Percentiles rank a stretch among this genome's conserved stretches.
These are phyloP conservation scores for Entomobrya multifasciata DNA, from an alignment of 2,888 invertebrate genomes.

Conservation along the genomic window DNA sequence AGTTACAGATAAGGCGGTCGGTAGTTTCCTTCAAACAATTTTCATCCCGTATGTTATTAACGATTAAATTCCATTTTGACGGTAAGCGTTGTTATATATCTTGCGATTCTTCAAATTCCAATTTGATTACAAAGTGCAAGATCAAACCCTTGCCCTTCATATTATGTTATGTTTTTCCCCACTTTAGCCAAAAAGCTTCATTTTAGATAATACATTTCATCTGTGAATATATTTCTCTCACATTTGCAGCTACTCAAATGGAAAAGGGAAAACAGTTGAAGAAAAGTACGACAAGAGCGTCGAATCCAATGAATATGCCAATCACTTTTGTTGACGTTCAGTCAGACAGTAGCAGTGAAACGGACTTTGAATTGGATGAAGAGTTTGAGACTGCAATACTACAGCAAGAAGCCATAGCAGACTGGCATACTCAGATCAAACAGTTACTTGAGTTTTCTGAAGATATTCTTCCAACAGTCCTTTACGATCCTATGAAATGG, in stretches of 20 bases:
- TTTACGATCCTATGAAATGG: slow-evolving; percentile 68
- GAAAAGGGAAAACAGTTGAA: slow-evolving; percentile 32
- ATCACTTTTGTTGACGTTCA: slow-evolving; percentile 38
- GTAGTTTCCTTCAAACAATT: too few relatives aligned
- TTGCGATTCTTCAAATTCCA: neutral
- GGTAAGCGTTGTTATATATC: neutral
- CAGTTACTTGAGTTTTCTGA: slow-evolving; percentile 70
- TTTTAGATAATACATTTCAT: too few relatives aligned
- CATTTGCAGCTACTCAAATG: neutral
- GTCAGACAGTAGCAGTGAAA: slow-evolving; percentile 43
- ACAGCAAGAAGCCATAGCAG: slow-evolving; percentile 25
- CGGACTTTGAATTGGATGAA: slow-evolving; percentile 57
- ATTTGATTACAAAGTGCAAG: neutral
- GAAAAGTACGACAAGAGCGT: neutral
- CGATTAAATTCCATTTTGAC: neutral
- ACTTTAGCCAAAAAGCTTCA: too few relatives aligned
- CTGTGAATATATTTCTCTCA: too few relatives aligned
- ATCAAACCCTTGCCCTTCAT: neutral
- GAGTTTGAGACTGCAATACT: slow-evolving; percentile 20
- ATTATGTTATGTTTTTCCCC: too few relatives aligned
- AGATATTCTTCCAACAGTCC: slow-evolving; percentile 62
- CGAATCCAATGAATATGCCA: slow-evolving; percentile 48
- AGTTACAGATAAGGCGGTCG: too few relatives aligned
- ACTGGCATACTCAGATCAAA: slow-evolving; percentile 52
- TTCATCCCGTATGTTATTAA: neutral